phyloP scores from a whole-genome alignment of 2,113 vertebrate genomes.

The Peucedramus taeniatus region DNA sequence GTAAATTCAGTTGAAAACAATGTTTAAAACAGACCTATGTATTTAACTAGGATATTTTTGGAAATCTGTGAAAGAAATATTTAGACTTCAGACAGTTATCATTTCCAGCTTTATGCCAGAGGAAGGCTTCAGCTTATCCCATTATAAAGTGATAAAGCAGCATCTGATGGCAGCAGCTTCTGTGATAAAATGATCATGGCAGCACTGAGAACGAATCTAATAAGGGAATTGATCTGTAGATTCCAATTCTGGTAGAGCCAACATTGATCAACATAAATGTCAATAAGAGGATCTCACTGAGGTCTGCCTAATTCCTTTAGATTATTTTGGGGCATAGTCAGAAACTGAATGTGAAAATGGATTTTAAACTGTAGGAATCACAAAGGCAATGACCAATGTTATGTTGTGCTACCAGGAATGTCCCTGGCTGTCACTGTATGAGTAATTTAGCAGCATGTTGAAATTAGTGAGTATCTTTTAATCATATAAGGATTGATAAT shows the following conservation, averaged over 20 bases:
- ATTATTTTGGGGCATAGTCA: conserved; percentile 62
- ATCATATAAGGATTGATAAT: not conserved
- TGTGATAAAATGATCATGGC: conserved; percentile 77
- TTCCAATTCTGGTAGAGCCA: conserved; percentile 78
- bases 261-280: conserved; percentile 75
- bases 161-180: conserved; percentile 64
- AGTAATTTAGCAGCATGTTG: not conserved
- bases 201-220: conserved; percentile 74
- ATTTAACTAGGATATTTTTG: conserved; percentile 21
- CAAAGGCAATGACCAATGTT: not conserved
- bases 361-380: conserved; percentile 33
- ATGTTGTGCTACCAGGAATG: not conserved
- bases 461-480: conserved; percentile 1
- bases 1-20: not conserved
- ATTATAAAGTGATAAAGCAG: conserved; percentile 73
- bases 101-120: conserved; percentile 47
- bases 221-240: conserved; percentile 77
- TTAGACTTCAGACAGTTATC: conserved; percentile 44
- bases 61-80: conserved; percentile 4
- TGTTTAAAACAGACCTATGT: not conserved
- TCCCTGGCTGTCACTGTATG: not conserved
- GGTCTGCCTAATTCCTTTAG: conserved; percentile 69
- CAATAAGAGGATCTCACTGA: conserved; percentile 69
- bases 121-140: conserved; percentile 63
- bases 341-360: conserved; percentile 67